Conservation (phyloP, 2,888 invertebrate genomes). For the Parochlus steinenii region DNA sequence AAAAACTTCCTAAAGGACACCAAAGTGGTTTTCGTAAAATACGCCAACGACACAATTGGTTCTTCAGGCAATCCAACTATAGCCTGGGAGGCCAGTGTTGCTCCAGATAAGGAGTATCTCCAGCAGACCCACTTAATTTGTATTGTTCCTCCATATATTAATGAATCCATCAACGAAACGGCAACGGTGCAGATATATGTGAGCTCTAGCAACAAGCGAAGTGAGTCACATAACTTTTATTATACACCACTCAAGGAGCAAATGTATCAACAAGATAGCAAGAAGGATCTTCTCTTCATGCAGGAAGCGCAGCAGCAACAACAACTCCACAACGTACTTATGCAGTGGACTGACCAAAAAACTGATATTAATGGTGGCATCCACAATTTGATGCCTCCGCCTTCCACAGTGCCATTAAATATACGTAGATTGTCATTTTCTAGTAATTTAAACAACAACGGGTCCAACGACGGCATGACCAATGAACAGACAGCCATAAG, state of each 20-base stretch:
- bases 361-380: background rate
- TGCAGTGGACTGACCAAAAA: slow-evolving; percentile 5
- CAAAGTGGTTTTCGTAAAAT: slow-evolving; percentile 47
- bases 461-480: no score
- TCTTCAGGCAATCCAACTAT: slow-evolving; percentile 34
- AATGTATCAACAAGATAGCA: background rate
- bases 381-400: slow-evolving; percentile 7
- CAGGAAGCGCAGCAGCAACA: slow-evolving; percentile 24
- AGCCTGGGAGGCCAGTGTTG: slow-evolving; percentile 66
- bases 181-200: slow-evolving; percentile 62
- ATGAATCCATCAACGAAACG: slow-evolving; percentile 44
- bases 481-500: no score
- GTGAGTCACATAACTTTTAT: slow-evolving; percentile 69
- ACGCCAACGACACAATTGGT: slow-evolving; percentile 24
- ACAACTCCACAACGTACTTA: background rate
- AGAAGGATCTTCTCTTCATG: no score
- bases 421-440: no score
- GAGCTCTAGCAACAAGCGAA: slow-evolving; percentile 69
- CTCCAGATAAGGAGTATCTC: slow-evolving; percentile 75
- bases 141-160: slow-evolving; percentile 61
- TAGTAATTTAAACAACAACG: no score
- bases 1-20: slow-evolving; percentile 89
- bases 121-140: slow-evolving; percentile 84
- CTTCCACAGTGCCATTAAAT: no score
- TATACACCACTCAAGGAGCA: slow-evolving; percentile 43